Percentiles rank a stretch among this genome's conserved stretches.
Evolutionary conservation across 2,797 vertebrate species (phyloP).

Genomic region (Muraenolepis orangiensis): DNA sequence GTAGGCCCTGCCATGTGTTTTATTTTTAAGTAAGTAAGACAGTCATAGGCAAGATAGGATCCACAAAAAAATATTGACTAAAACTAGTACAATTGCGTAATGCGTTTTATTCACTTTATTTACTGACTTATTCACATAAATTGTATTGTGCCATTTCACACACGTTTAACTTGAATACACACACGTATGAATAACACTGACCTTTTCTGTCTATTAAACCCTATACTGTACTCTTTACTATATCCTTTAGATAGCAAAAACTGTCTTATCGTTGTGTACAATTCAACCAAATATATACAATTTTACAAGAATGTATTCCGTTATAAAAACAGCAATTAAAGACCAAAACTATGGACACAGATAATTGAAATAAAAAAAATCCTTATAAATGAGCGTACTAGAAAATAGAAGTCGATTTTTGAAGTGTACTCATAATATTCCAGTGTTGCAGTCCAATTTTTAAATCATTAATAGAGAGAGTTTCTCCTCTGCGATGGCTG

Average conservation of each 20-base stretch:
- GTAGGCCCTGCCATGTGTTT: not conserved
- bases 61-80: too few relatives aligned
- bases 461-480: slow-evolving; percentile 32
- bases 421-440: slow-evolving; percentile 17
- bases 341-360: slow-evolving; percentile 30
- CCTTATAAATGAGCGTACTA: slow-evolving; percentile 24
- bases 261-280: slow-evolving; percentile 41
- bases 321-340: slow-evolving; percentile 42
- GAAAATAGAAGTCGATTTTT: slow-evolving; percentile 24
- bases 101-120: not conserved
- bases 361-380: slow-evolving; percentile 38
- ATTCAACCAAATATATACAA: slow-evolving; percentile 70
- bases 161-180: not conserved
- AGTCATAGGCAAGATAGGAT: not conserved
- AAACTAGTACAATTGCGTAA: not conserved
- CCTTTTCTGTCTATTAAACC: not conserved
- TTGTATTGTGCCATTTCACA: not conserved
- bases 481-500: slow-evolving; percentile 16
- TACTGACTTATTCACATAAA: not conserved
- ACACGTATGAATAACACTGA: not conserved
- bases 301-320: slow-evolving; percentile 53
- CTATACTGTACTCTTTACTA: not conserved
- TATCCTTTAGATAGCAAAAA: not conserved
- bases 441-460: slow-evolving; percentile 53
- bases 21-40: not conserved